phyloP scores from a whole-genome alignment of 2,888 invertebrate genomes.

The Kuschelorhynchus macadamiae region DNA sequence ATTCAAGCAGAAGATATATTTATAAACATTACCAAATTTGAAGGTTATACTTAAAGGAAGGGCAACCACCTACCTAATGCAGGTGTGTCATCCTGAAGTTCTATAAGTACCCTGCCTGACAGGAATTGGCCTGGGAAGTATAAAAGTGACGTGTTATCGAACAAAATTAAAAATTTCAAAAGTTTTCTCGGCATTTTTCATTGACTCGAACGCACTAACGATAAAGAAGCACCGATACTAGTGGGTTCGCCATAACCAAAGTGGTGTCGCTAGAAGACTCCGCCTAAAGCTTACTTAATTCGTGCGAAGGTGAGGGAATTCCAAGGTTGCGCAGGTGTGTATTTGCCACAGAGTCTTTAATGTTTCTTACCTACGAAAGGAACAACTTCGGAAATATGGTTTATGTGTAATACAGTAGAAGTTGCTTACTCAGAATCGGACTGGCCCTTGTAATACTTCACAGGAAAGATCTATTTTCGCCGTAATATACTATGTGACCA shows the following conservation, averaged over 20 bases:
- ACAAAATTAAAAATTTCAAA: conserved; percentile 92
- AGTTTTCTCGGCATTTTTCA: conserved; percentile 85
- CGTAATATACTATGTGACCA: too few relatives aligned
- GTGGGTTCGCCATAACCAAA: conserved; percentile 50
- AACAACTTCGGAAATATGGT: too few relatives aligned
- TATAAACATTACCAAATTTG: conserved; percentile 41
- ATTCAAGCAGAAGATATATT: conserved; percentile 15
- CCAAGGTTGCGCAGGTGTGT: conserved; percentile 55
- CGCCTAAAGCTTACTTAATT: conserved; percentile 46
- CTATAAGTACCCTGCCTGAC: conserved; percentile 91
- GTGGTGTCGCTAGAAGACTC: conserved; percentile 45
- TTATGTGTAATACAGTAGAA: too few relatives aligned
- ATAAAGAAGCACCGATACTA: conserved; percentile 20
- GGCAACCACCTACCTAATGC: conserved; percentile 78
- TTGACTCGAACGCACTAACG: conserved; percentile 16
- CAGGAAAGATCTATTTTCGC: too few relatives aligned
- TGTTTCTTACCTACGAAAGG: neutral
- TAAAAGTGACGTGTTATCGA: conserved; percentile 92
- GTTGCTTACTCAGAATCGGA: too few relatives aligned
- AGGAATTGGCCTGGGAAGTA: conserved; percentile 96
- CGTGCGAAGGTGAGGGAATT: conserved; percentile 56
- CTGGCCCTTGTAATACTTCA: too few relatives aligned
- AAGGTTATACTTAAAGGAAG: neutral
- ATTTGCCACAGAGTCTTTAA: too few relatives aligned
- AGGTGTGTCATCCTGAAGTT: conserved; percentile 93